Evolutionary conservation across 2,797 vertebrate species (phyloP), one percentile per base, ranked within the genome.

Genomic region (Fistularia commersonii): DNA sequence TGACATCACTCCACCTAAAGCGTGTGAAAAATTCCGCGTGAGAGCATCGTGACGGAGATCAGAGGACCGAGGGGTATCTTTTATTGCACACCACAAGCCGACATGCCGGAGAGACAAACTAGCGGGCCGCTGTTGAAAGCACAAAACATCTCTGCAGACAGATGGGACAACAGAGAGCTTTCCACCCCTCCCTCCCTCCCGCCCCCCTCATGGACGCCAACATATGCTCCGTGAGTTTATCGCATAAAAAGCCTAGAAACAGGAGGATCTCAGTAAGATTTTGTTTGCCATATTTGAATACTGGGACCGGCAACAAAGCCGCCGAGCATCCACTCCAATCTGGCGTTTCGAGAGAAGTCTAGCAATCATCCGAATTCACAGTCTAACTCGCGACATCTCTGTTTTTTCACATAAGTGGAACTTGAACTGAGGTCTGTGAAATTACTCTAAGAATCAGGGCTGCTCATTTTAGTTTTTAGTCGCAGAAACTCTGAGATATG

Each of bases 121-220:
- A 69, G 64, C 60, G 37, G 57, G 64, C 55, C 65, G 48, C 82
- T 66, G 76, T 61, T 72, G 71, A 82, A 72, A 75, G 81, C 74
- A 63, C 56, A 74, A 44, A 70, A 69, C 3, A 82, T 71, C 76
- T 81, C 54, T 58, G 72, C 61, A 72, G 82, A 87, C 85, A 90
- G 87, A 90, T 88, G 88, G 88, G 72, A 83, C 61, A 66, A 76
- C 60, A 80, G 75, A 80, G 72, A 64, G 54, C 78, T 68, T 53
- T 59, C 64, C 79, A 83, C 74, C 72, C 57, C 81, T 84, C 77
- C 58, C 75, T 53, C 68, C 53, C 61, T 69, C 75, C 23, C 68
- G 78, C 74, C 59, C 69, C 56, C 79, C 73, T 84, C 69, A 77
- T 65, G 74, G 76, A 77, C 63, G 68, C 66, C 57, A 69, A 68